phyloP scores from a whole-genome alignment of 2,113 vertebrate genomes.

The Sapajus apella region DNA sequence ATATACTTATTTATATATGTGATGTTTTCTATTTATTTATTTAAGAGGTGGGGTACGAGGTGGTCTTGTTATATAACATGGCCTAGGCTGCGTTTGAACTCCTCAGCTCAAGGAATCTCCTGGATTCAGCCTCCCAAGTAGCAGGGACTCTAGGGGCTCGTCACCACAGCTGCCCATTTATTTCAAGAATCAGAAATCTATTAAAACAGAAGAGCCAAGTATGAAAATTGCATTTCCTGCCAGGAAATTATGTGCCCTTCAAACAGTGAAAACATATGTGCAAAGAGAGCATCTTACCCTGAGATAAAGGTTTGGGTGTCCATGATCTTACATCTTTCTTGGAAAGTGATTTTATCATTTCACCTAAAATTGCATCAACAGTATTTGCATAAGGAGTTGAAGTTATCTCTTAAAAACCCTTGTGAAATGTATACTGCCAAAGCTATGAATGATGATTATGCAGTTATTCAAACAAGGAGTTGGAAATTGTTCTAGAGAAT shows the following conservation, averaged over 20 bases:
- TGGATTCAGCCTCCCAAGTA: no score
- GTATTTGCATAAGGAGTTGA: not conserved
- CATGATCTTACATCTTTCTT: not conserved
- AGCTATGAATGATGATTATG: not conserved
- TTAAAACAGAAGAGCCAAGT: not conserved
- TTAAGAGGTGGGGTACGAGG: no score
- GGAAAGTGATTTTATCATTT: not conserved
- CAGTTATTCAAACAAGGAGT: not conserved
- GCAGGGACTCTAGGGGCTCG: no score
- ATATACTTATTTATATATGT: not conserved
- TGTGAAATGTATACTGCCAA: not conserved
- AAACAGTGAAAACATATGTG: not conserved
- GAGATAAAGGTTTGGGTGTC: not conserved
- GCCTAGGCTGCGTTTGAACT: no score
- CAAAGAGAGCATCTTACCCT: not conserved
- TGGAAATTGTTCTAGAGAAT: not conserved
- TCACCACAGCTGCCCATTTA: not conserved
- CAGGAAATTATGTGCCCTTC: not conserved
- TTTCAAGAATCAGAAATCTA: conserved; percentile 14
- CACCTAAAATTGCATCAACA: not conserved
- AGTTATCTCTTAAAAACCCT: not conserved
- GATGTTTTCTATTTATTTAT: no score
- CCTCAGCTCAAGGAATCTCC: no score
- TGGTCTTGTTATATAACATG: no score
- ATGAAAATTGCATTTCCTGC: not conserved